A percentile compares a stretch with the other conserved stretches of the same genome.
phyloP scores from a whole-genome alignment of 2,888 invertebrate genomes.

The Campopleginae sp. region DNA sequence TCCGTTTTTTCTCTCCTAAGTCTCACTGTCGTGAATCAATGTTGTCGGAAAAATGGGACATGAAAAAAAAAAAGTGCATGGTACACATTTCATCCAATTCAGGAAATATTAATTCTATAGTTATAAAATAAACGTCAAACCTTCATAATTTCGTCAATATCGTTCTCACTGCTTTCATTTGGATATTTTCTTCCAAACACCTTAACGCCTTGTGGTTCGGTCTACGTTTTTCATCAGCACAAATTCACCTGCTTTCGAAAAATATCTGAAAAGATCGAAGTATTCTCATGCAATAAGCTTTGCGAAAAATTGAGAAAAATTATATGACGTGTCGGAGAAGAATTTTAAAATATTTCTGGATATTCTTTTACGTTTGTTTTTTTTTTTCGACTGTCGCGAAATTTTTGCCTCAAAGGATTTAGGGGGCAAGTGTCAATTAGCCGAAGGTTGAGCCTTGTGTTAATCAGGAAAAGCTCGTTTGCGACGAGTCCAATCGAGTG shows the following conservation, averaged over 20 bases:
- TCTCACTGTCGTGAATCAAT: conserved; percentile 19
- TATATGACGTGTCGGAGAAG: background rate
- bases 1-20: conserved; percentile 22
- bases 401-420: conserved; percentile 31
- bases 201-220: background rate
- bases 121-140: background rate
- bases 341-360: conserved; percentile 4
- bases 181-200: background rate
- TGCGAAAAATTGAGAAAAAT: background rate
- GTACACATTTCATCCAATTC: conserved; percentile 11
- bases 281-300: background rate
- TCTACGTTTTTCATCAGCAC: background rate
- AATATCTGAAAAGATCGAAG: background rate
- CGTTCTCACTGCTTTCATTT: background rate
- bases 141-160: background rate
- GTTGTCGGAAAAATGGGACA: conserved; percentile 4
- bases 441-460: conserved; percentile 20
- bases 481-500: conserved; percentile 48
- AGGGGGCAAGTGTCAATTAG: conserved; percentile 28
- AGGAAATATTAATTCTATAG: conserved; percentile 32
- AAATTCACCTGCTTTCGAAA: background rate
- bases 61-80: conserved; percentile 36
- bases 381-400: background rate
- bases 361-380: background rate
- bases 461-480: conserved; percentile 51